A percentile compares a stretch with the other conserved stretches of the same genome.
phyloP scores from a whole-genome alignment of 2,797 vertebrate species.

The Sebastes alutus region DNA sequence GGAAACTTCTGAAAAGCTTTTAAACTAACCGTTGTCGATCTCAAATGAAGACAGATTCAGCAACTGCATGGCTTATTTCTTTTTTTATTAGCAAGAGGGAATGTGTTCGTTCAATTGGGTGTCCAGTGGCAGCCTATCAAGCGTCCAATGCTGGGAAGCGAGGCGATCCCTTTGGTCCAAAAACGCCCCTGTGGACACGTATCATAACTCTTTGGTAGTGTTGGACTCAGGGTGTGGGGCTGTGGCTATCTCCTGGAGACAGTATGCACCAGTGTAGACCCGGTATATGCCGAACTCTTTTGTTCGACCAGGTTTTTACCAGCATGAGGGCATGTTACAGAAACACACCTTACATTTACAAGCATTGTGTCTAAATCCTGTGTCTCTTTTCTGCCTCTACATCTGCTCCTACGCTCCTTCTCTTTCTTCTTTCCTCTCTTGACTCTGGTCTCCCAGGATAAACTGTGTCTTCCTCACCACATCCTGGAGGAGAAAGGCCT shows the following conservation, averaged over 20 bases:
- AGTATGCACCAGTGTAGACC: background rate
- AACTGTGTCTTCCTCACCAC: conserved; percentile 96
- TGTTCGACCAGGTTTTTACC: background rate
- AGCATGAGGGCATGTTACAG: background rate
- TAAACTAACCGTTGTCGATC: too few species aligned
- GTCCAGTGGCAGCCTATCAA: too few species aligned
- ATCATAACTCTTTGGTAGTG: background rate
- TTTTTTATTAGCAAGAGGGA: too few species aligned
- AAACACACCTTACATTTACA: background rate
- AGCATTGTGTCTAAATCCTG: conserved; percentile 17
- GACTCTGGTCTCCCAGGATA: conserved; percentile 82
- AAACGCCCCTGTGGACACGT: too few species aligned
- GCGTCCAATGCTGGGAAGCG: too few species aligned
- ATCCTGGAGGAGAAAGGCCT: conserved; percentile 96
- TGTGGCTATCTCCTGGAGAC: background rate
- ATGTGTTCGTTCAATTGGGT: too few species aligned
- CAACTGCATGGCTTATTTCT: too few species aligned
- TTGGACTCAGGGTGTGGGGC: background rate
- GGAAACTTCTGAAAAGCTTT: too few species aligned
- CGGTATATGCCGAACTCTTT: background rate
- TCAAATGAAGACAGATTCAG: too few species aligned
- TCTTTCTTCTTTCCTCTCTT: background rate
- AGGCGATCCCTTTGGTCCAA: too few species aligned
- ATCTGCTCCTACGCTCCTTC: conserved; percentile 17
- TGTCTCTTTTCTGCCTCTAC: conserved; percentile 11